Base-by-base conservation (phyloP, 2,888 invertebrate species). In the Agonopterix subpropinquella region DNA sequence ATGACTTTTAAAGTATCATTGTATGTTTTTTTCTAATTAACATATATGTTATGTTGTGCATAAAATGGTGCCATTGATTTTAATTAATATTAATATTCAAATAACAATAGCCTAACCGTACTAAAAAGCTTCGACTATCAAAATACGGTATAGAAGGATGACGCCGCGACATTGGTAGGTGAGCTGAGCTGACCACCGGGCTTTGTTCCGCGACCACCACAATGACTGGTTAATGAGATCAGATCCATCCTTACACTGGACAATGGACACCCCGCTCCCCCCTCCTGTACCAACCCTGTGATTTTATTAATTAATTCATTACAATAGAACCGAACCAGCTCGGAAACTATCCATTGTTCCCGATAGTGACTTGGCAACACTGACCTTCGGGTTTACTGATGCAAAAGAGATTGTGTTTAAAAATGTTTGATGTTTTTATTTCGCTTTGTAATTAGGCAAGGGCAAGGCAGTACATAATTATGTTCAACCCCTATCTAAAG, bases 291-390 rank as follows among this genome's bases (percentile, higher is more conserved):
- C 36, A 4, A 36, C 67, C 74, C 80, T 77, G 80, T 73, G 80
- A 85, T 86, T 87, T 87, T 87, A 87, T 86, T 86, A 87, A 87
- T 86, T 87, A 86, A 87, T 84, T 81, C 79, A 84, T 85, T 86
- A 87, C 85, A 87, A 87, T 84, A 69, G 85, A 80, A 74, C 73
- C 73, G 65, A 75, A 80, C 81, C 80, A 80, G 77, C 75, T 77
- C 72, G 74, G 74, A 72, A 80, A 83, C 82, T 85, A 85, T 80
- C 75, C 59, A 66, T 78, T 80, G 78, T 83, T 76, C 65, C 64
- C 57, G 74, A 74, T 76, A 77, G 80, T 83, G 82, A 83, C 80
- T 80, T 73, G 70, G 70, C 80, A 69, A 73, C 67, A 69, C 66
- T 70, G 71, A 74, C 73, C 72, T 69, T 62, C 52, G 58, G 48